These are phyloP conservation scores for Radopholus similis DNA, from an alignment of 1,140 invertebrate species.

Conservation along the genomic window DNA sequence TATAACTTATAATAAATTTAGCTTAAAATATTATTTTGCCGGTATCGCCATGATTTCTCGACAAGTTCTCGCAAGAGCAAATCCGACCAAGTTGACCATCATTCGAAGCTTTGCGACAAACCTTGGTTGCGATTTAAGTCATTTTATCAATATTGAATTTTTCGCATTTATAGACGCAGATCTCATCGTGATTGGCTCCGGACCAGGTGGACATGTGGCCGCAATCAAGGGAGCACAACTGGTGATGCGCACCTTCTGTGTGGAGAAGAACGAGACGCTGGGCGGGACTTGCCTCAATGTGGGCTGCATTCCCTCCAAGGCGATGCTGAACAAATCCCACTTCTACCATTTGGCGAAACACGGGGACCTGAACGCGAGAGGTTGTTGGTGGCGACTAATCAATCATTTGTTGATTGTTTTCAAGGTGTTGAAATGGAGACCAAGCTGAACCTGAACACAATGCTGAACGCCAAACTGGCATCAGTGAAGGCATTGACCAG, in stretches of 20 bases:
- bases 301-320: slow-evolving; percentile 66
- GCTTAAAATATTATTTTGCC: too few relatives aligned
- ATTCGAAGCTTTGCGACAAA: too few relatives aligned
- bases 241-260: slow-evolving; percentile 91
- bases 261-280: slow-evolving; percentile 88
- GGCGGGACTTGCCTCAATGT: slow-evolving; percentile 96
- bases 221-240: slow-evolving; percentile 98
- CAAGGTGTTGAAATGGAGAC: slow-evolving; percentile 66
- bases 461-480: slow-evolving; percentile 83
- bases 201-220: slow-evolving; percentile 97
- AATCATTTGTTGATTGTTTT: slow-evolving; percentile 12
- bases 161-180: slow-evolving; percentile 71
- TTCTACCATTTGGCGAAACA: slow-evolving; percentile 86
- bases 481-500: slow-evolving; percentile 90
- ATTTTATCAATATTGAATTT: not conserved
- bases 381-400: slow-evolving; percentile 24
- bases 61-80: too few relatives aligned
- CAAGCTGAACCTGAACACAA: slow-evolving; percentile 75
- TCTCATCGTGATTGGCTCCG: slow-evolving; percentile 92
- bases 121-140: too few relatives aligned
- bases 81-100: too few relatives aligned
- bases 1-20: too few relatives aligned
- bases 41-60: too few relatives aligned
- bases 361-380: slow-evolving; percentile 74
- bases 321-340: slow-evolving; percentile 86